Conservation (phyloP, 2,113 vertebrate species). For the Castor canadensis region DNA sequence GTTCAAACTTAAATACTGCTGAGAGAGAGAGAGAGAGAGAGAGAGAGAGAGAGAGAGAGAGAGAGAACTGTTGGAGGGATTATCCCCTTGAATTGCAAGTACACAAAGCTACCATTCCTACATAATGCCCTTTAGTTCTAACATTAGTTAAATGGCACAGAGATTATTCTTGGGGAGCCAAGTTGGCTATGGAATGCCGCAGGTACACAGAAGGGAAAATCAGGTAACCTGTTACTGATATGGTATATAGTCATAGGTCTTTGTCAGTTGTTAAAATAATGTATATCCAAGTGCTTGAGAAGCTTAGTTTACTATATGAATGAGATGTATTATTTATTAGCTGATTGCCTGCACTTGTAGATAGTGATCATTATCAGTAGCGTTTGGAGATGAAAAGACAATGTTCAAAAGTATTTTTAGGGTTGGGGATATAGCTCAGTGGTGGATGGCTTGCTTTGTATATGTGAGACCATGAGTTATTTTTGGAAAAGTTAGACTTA, state of each 20-base stretch:
- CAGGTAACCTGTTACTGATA: not conserved
- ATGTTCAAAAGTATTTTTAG: conserved; percentile 20
- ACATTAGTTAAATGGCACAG: not conserved
- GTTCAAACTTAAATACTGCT: too few species aligned
- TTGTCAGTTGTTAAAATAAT: not conserved
- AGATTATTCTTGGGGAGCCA: not conserved
- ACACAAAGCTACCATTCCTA: not conserved
- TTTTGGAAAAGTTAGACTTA: conserved; percentile 43
- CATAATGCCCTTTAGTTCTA: not conserved
- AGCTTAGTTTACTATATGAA: not conserved
- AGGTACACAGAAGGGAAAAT: not conserved
- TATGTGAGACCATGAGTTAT: too few species aligned
- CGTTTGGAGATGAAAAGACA: not conserved
- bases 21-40: too few species aligned
- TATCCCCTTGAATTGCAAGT: not conserved
- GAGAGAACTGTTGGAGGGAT: too few species aligned
- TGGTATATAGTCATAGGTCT: not conserved
- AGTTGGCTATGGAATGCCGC: not conserved
- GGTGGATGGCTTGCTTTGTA: not conserved
- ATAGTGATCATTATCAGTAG: not conserved
- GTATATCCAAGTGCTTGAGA: not conserved
- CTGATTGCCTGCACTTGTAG: not conserved
- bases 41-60: too few species aligned
- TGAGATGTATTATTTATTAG: not conserved
- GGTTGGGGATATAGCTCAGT: not conserved